phyloP scores from a whole-genome alignment of 2,113 vertebrate species.

The Dicrurus megarhynchus region DNA sequence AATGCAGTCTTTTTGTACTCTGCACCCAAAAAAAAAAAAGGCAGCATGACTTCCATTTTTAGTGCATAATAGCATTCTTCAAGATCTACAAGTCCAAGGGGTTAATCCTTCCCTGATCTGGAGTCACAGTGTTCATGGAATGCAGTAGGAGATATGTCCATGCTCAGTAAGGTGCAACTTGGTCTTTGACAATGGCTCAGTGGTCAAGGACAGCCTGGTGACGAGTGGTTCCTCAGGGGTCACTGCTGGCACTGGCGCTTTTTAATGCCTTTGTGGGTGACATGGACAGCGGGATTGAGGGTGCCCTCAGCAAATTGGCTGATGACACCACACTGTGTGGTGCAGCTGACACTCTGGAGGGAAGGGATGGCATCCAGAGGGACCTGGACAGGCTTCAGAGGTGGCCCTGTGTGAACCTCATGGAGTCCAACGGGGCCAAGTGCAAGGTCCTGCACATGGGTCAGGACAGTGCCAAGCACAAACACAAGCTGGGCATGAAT shows the following conservation, averaged over 20 bases:
- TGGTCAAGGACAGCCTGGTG: background rate
- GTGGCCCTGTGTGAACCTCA: background rate
- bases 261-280: background rate
- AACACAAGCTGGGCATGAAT: background rate
- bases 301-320: background rate
- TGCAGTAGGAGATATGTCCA: background rate
- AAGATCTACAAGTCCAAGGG: background rate
- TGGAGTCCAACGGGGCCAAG: background rate
- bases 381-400: background rate
- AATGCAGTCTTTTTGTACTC: background rate
- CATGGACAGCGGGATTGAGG: background rate
- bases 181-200: background rate
- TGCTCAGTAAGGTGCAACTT: background rate
- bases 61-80: background rate
- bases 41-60: background rate
- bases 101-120: background rate
- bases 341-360: background rate
- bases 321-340: background rate
- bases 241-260: rapidly evolving
- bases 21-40: background rate
- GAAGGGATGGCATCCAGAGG: background rate
- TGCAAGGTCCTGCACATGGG: background rate
- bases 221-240: background rate
- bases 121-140: background rate
- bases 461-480: background rate